Conservation (phyloP, 2,888 invertebrate genomes). For the Vanessa cardui region DNA sequence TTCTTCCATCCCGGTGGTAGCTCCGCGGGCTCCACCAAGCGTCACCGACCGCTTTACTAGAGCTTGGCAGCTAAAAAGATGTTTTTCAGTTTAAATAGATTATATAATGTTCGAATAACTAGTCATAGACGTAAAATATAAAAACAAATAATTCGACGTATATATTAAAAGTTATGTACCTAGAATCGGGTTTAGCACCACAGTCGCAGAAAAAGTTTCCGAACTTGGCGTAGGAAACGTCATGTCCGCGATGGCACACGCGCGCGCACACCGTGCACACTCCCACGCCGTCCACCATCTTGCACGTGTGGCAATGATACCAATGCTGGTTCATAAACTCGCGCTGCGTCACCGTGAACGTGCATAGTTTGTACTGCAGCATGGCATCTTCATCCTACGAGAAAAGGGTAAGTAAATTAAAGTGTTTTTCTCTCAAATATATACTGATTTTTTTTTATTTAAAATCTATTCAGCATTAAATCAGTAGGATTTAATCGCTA, state of each 20-base stretch:
- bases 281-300: slow-evolving; percentile 99
- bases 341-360: slow-evolving; percentile 97
- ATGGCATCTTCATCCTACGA: slow-evolving; percentile 90
- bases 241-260: slow-evolving; percentile 98
- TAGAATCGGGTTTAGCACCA: slow-evolving; percentile 95
- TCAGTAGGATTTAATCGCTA: neutral
- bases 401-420: too few species aligned
- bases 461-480: too few species aligned
- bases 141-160: too few species aligned
- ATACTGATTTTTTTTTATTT: too few species aligned
- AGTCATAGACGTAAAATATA: too few species aligned
- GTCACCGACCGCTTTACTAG: slow-evolving; percentile 73
- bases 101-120: too few species aligned
- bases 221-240: slow-evolving; percentile 97
- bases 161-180: slow-evolving; percentile 49
- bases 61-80: slow-evolving; percentile 68
- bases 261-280: slow-evolving; percentile 98
- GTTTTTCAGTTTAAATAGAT: neutral
- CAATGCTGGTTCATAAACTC: slow-evolving; percentile 99
- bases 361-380: slow-evolving; percentile 95
- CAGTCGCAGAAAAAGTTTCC: slow-evolving; percentile 99
- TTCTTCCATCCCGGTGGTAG: slow-evolving; percentile 59
- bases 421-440: too few species aligned
- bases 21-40: slow-evolving; percentile 61
- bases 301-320: slow-evolving; percentile 99